Percentiles rank a stretch among this genome's conserved stretches.
Evolutionary conservation across 2,113 vertebrate genomes (phyloP).

Genomic region (Pelvicachromis taeniatus): DNA sequence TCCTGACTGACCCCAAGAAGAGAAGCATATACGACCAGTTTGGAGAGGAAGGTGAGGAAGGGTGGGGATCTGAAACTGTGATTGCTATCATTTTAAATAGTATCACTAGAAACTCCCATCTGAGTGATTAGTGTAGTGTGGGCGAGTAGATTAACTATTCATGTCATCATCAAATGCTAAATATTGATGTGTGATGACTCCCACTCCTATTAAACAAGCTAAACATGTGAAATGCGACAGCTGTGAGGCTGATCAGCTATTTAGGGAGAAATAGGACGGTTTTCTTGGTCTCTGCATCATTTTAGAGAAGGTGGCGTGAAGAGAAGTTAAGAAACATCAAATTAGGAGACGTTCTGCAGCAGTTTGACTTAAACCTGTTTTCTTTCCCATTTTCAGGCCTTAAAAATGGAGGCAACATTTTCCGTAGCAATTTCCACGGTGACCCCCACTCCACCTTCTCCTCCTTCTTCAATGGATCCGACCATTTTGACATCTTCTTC

Average conservation of each 20-base stretch:
- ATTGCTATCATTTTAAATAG: neutral
- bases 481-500: slow-evolving; percentile 90
- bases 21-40: slow-evolving; percentile 89
- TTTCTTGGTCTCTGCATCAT: neutral
- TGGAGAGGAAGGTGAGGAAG: slow-evolving; percentile 91
- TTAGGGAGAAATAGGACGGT: neutral
- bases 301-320: neutral
- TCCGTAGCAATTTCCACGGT: slow-evolving; percentile 80
- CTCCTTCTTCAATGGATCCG: slow-evolving; percentile 60
- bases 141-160: neutral
- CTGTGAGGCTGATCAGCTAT: slow-evolving; percentile 32
- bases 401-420: slow-evolving; percentile 84
- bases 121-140: neutral
- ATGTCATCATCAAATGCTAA: neutral
- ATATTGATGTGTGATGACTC: neutral
- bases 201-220: neutral
- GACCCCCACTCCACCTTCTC: slow-evolving; percentile 82
- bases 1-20: slow-evolving; percentile 91
- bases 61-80: neutral
- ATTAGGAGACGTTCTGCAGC: neutral
- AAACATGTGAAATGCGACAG: neutral
- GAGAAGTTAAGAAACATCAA: neutral
- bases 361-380: neutral
- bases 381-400: slow-evolving; percentile 67
- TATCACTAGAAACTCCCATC: neutral